Evolutionary conservation across 2,888 invertebrate genomes (phyloP).

Genomic region (Anthrax anthrax): DNA sequence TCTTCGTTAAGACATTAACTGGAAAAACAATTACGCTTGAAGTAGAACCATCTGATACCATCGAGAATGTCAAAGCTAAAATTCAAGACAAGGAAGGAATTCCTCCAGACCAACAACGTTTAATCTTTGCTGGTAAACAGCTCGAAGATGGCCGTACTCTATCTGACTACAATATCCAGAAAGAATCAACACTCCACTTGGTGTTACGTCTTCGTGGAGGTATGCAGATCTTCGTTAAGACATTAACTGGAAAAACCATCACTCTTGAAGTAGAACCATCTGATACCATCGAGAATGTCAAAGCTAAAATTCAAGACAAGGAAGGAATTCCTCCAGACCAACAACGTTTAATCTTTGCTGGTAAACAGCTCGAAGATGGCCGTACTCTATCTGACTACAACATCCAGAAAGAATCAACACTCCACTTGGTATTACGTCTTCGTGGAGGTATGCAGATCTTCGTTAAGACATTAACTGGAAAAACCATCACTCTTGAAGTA

Average conservation of each 20-base stretch:
- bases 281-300: slow-evolving; percentile 18
- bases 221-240: slow-evolving; percentile 36
- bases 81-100: slow-evolving; percentile 24
- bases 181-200: slow-evolving; percentile 28
- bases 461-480: slow-evolving; percentile 22
- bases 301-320: slow-evolving; percentile 16
- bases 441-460: slow-evolving; percentile 24
- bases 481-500: slow-evolving; percentile 19
- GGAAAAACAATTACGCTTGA: slow-evolving; percentile 25
- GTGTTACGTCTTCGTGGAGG: slow-evolving; percentile 82
- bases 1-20: slow-evolving; percentile 22
- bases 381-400: slow-evolving; percentile 9
- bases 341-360: slow-evolving; percentile 14
- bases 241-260: slow-evolving; percentile 11
- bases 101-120: slow-evolving; percentile 23
- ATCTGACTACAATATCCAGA: no score
- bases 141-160: slow-evolving; percentile 70
- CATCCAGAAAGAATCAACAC: slow-evolving; percentile 8
- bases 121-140: slow-evolving; percentile 24
- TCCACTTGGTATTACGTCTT: slow-evolving; percentile 16
- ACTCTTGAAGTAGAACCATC: slow-evolving; percentile 19
- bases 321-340: slow-evolving; percentile 17
- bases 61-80: slow-evolving; percentile 23
- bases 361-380: slow-evolving; percentile 6
- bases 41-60: slow-evolving; percentile 20